A percentile compares a stretch with the other conserved stretches of the same genome.
These are phyloP conservation scores for Neodiprion fabricii DNA, from an alignment of 1,140 invertebrate genomes.

Conservation along the genomic window DNA sequence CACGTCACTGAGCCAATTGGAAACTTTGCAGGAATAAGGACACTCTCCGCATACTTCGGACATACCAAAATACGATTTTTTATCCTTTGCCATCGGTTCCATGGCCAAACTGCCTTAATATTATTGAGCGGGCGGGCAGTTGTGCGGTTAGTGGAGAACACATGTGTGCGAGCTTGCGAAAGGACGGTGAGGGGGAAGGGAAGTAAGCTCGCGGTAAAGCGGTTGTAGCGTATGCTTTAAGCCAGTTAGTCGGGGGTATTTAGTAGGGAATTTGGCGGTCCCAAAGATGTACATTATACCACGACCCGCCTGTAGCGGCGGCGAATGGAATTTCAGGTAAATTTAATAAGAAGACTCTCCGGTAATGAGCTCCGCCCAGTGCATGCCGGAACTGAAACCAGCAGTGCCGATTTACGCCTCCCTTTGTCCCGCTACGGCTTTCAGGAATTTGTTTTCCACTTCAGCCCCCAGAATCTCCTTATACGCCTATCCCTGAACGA, in stretches of 20 bases:
- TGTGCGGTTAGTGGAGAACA: not conserved
- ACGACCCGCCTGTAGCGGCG: slow-evolving; percentile 29
- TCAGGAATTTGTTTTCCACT: slow-evolving; percentile 16
- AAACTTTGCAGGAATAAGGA: not conserved
- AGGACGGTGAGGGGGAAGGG: not conserved
- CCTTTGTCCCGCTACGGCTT: not conserved
- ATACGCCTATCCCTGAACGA: not conserved
- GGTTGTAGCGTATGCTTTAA: slow-evolving; percentile 36
- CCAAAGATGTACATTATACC: slow-evolving; percentile 55
- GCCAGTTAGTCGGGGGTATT: slow-evolving; percentile 55
- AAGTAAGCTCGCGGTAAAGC: not conserved
- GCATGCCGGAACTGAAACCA: slow-evolving; percentile 14
- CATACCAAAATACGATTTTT: not conserved
- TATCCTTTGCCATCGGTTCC: too few relatives aligned
- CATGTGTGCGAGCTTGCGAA: not conserved
- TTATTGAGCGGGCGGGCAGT: not conserved
- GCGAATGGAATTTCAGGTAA: slow-evolving; percentile 53
- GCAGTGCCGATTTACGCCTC: too few relatives aligned
- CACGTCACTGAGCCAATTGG: not conserved
- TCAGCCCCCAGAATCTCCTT: slow-evolving; percentile 9
- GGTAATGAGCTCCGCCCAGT: slow-evolving; percentile 12
- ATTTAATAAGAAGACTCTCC: slow-evolving; percentile 57
- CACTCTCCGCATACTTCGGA: not conserved
- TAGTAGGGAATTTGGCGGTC: slow-evolving; percentile 52
- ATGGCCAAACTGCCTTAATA: too few relatives aligned